Evolutionary conservation across 30 jellyfish, hydroid and myxozoan genomes (phyloP), one percentile per base, ranked within the genome.

Genomic region (Aurelia coerulea): DNA sequence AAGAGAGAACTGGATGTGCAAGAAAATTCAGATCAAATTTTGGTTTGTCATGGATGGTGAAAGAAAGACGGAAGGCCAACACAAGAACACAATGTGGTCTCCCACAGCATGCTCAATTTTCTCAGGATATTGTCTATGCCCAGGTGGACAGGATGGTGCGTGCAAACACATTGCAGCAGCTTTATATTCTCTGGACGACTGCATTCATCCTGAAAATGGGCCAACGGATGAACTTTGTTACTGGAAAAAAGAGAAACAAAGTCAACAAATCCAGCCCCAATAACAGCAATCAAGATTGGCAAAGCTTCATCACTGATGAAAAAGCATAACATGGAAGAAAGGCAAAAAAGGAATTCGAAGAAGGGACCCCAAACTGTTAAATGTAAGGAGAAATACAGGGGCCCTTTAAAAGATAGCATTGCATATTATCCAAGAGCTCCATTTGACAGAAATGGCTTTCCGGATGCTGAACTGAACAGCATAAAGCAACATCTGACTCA

Each of bases 91-190:
- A 42, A 62, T 60, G 68, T 78, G 88, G 67, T 78, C 88, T 31
- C 88, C 88, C 2, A 78, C 88, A 29, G 88, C 88, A 78, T 79
- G 88, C 23, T 78, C 88, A 19, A 78, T 78, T 29, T 78, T 35
- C 0, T 78, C 88, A 13, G 81, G 62, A 11, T 76, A 76, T 35
- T 76, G 87, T 60, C 13, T 76, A 77, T 76, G 87, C 41, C 87
- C 87, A 53, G 87, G 87, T 60, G 87, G 76, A 53, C 87, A 76
- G 41, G 87, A 76, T 60, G 87, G 87, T 60, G 87, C 87, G 33
- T 76, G 87, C 87, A 76, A 76, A 76, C 87, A 76, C 87, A 51
- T 76, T 53, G 87, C 87, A 10, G 87, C 87, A 53, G 87, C 87
- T 62, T 46, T 78, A 65, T 60, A 78, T 78, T 78, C 88, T 60